phyloP scores from a whole-genome alignment of 2,113 vertebrate genomes.

The Myotis yumanensis region DNA sequence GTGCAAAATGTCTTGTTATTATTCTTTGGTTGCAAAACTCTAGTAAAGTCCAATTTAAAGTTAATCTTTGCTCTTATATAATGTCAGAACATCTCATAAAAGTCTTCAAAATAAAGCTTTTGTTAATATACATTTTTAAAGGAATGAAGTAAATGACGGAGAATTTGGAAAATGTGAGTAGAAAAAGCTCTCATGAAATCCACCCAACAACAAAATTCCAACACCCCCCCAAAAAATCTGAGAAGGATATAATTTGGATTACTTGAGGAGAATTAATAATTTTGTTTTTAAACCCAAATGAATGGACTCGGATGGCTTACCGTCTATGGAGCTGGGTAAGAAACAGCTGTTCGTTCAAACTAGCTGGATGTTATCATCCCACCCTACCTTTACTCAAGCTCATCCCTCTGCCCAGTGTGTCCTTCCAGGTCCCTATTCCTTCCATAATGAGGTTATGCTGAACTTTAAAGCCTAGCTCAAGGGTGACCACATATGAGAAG shows the following conservation, averaged over 20 bases:
- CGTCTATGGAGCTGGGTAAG: neutral
- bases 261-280: neutral
- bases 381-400: neutral
- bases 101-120: neutral
- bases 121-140: neutral
- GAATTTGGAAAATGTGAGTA: neutral
- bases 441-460: neutral
- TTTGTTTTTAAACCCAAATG: neutral
- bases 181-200: neutral
- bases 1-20: neutral
- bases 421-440: neutral
- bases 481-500: neutral
- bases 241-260: neutral
- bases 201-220: neutral
- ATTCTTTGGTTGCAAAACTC: neutral
- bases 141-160: neutral
- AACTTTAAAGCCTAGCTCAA: neutral
- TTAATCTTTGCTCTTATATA: neutral
- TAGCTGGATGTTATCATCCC: neutral
- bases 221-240: neutral
- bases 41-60: neutral
- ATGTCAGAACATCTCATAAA: neutral
- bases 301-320: neutral
- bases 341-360: neutral
- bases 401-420: accelerated